phyloP scores from a whole-genome alignment of 2,797 vertebrate species.

The Rousettus madagascariensis region DNA sequence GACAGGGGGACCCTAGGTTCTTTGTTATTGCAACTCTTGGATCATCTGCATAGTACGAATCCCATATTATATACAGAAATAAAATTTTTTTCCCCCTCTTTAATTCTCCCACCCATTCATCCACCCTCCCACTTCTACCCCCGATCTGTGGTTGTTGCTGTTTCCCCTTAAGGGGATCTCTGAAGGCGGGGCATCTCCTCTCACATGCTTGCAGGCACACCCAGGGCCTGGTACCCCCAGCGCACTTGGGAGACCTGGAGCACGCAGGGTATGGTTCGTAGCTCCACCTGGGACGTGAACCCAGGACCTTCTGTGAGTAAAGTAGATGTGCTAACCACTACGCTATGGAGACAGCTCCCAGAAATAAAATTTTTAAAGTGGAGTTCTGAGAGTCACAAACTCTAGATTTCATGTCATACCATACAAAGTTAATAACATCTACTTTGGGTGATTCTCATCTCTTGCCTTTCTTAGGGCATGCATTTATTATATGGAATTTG shows the following conservation, averaged over 20 bases:
- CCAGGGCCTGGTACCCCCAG: too few species aligned
- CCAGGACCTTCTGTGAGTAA: too few species aligned
- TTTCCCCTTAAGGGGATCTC: too few species aligned
- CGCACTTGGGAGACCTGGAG: too few species aligned
- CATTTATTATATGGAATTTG: background rate
- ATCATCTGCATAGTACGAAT: background rate
- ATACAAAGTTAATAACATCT: background rate
- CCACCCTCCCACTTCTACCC: too few species aligned
- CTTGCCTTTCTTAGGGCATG: background rate
- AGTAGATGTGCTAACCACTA: too few species aligned
- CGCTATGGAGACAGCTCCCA: background rate
- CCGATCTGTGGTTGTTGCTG: too few species aligned
- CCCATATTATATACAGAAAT: background rate
- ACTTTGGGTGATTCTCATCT: background rate
- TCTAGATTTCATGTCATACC: background rate
- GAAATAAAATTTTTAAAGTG: background rate
- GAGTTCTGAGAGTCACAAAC: background rate
- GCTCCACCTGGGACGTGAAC: too few species aligned
- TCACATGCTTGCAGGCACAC: too few species aligned
- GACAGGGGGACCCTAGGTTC: background rate
- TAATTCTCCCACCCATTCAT: too few species aligned
- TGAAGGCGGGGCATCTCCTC: too few species aligned
- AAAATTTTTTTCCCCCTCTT: background rate
- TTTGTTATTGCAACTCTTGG: background rate
- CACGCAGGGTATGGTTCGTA: too few species aligned